Evolutionary conservation across 30 jellyfish, hydroid and myxozoan genomes (phyloP).

Genomic region (Cassiopea xamachana): DNA sequence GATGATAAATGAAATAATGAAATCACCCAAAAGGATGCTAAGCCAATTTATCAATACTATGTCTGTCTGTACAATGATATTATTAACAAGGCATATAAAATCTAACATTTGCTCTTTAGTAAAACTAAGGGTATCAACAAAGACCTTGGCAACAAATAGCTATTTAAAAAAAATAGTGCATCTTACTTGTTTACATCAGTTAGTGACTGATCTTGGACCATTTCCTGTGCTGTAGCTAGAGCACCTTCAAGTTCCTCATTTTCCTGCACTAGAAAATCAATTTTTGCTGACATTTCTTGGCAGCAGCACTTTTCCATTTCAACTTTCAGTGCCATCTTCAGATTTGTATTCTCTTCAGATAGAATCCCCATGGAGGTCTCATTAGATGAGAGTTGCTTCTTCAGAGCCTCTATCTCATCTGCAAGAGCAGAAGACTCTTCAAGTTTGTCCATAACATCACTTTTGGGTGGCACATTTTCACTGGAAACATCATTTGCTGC

Average conservation of each 20-base stretch:
- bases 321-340: conserved; percentile 2
- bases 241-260: conserved; percentile 4
- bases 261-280: conserved; percentile 13
- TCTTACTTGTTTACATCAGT: background rate
- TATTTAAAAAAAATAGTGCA: background rate
- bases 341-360: conserved; percentile 38
- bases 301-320: conserved; percentile 14
- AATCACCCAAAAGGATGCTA: too few relatives aligned
- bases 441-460: background rate
- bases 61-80: too few relatives aligned
- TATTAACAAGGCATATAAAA: too few relatives aligned
- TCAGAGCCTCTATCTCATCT: background rate
- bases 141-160: too few relatives aligned
- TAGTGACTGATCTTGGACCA: background rate
- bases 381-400: conserved; percentile 35
- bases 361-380: conserved; percentile 39
- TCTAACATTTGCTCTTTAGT: too few relatives aligned
- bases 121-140: too few relatives aligned
- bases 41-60: too few relatives aligned
- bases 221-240: background rate
- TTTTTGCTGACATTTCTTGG: conserved; percentile 15
- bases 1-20: too few relatives aligned
- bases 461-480: background rate
- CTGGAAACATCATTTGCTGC: background rate
- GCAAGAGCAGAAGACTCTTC: background rate